phyloP scores from a whole-genome alignment of 2,797 vertebrate genomes.

The Rhabdophis nuchalis region DNA sequence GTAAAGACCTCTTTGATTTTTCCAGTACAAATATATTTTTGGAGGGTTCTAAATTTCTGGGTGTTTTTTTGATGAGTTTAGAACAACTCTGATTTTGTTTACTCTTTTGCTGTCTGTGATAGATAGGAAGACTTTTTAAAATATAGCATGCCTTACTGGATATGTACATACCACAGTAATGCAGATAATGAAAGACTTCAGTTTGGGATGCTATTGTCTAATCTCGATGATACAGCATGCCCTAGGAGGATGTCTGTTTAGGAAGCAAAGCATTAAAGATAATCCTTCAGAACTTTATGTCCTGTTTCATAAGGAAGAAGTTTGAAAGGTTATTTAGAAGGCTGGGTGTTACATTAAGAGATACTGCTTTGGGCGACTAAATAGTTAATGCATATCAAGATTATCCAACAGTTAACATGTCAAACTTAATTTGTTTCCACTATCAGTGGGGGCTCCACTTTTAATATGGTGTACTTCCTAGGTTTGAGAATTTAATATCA shows the following conservation, averaged over 20 bases:
- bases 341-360: neutral
- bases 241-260: neutral
- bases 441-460: neutral
- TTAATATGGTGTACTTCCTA: neutral
- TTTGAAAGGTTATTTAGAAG: neutral
- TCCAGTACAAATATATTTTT: neutral
- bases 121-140: neutral
- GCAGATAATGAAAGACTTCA: neutral
- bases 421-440: neutral
- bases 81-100: neutral
- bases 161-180: rapidly evolving
- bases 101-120: neutral
- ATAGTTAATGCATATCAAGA: neutral
- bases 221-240: constrained; percentile 2
- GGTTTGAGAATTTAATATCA: neutral
- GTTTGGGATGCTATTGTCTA: rapidly evolving
- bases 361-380: neutral
- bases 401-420: neutral
- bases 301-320: neutral
- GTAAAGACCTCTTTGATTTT: neutral
- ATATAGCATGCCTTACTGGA: neutral
- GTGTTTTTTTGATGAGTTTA: neutral
- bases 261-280: constrained; percentile 10
- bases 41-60: neutral
- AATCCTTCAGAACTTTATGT: constrained; percentile 2